phyloP scores from a whole-genome alignment of 1,140 invertebrate genomes.

The Coboldia fuscipes region DNA sequence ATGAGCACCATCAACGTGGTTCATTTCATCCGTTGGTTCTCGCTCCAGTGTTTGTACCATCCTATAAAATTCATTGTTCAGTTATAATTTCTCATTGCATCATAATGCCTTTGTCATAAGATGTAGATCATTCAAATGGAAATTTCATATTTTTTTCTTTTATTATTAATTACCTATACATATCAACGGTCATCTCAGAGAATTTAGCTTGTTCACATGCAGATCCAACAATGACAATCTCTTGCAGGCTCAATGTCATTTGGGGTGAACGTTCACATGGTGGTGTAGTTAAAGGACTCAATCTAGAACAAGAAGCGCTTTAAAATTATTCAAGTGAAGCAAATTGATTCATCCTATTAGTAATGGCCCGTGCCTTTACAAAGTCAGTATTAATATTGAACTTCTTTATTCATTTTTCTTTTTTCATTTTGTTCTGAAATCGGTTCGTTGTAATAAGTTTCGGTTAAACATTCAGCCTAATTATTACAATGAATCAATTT shows the following conservation, averaged over 20 bases:
- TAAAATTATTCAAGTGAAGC: slow-evolving; percentile 20
- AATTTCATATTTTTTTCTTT: not conserved
- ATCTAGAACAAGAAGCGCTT: slow-evolving; percentile 32
- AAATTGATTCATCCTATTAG: slow-evolving; percentile 13
- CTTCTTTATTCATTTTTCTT: no score
- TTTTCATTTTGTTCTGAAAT: no score
- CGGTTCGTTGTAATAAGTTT: no score
- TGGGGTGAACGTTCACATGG: slow-evolving; percentile 66
- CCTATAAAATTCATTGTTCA: slow-evolving; percentile 23
- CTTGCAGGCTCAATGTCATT: slow-evolving; percentile 75
- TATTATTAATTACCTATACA: slow-evolving; percentile 40
- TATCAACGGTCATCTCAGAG: slow-evolving; percentile 92
- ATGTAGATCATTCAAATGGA: no score
- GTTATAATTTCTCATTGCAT: no score
- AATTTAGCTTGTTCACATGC: slow-evolving; percentile 93
- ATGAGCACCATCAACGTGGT: slow-evolving; percentile 27
- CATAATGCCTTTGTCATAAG: no score
- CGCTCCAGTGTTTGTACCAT: slow-evolving; percentile 89
- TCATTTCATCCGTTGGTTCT: slow-evolving; percentile 78
- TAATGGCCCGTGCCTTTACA: slow-evolving; percentile 23
- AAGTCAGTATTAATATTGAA: no score
- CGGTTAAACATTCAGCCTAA: no score
- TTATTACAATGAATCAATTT: no score
- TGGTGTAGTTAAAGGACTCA: slow-evolving; percentile 66
- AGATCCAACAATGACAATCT: slow-evolving; percentile 88